Percentiles rank a stretch among this genome's conserved stretches.
These are phyloP conservation scores for Aptenodytes forsteri DNA, from an alignment of 2,113 vertebrate species.

Conservation along the genomic window DNA sequence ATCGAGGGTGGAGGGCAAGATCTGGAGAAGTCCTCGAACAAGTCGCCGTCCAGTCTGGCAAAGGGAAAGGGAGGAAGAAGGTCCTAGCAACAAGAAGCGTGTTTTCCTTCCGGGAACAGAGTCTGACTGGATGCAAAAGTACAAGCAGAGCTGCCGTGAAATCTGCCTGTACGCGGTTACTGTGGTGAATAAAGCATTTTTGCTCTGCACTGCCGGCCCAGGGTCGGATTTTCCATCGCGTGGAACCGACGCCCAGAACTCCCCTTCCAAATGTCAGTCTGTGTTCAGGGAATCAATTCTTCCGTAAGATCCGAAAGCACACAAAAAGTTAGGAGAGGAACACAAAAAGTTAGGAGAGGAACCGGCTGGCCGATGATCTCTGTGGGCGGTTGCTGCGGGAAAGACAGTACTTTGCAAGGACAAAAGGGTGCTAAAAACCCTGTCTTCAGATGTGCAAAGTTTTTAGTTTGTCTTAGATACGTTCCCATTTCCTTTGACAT, in stretches of 20 bases:
- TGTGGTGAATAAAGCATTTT: background rate
- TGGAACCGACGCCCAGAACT: fast-evolving
- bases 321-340: background rate
- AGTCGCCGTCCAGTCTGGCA: background rate
- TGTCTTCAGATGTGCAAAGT: background rate
- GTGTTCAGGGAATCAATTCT: background rate
- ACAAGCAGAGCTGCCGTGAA: background rate
- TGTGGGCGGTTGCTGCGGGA: fast-evolving
- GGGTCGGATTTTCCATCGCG: fast-evolving
- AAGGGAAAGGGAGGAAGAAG: background rate
- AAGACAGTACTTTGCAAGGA: background rate
- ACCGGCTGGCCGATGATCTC: fast-evolving
- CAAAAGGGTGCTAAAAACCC: background rate
- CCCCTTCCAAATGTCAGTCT: background rate
- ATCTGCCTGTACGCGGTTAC: background rate
- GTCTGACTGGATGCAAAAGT: background rate
- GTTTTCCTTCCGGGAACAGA: background rate
- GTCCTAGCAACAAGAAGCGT: background rate
- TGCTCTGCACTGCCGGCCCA: fast-evolving
- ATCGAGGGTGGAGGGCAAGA: background rate
- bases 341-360: background rate
- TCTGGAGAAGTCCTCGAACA: background rate
- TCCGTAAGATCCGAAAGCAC: background rate
- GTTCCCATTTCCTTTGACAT: background rate
- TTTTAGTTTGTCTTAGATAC: background rate